phyloP scores from a whole-genome alignment of 2,113 vertebrate genomes.

The Dicentrarchus labrax region DNA sequence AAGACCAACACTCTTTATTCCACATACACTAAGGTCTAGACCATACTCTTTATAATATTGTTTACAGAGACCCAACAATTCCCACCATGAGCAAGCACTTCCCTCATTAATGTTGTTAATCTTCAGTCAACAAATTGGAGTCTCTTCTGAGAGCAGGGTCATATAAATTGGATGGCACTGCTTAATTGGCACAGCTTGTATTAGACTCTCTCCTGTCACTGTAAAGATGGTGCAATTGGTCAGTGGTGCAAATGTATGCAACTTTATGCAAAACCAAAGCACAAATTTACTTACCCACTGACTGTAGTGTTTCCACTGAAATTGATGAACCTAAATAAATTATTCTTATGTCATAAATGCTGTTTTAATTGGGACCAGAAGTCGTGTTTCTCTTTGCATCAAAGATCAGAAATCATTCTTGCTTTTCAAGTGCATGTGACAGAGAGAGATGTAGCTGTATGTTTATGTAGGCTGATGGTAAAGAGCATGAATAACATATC shows the following conservation, averaged over 20 bases:
- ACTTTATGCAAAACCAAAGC: not conserved
- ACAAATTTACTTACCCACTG: not conserved
- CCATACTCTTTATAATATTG: no score
- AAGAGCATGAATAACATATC: not conserved
- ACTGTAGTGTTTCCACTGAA: not conserved
- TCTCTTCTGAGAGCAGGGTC: not conserved
- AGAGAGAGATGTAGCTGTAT: not conserved
- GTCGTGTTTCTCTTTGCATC: not conserved
- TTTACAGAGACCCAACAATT: no score
- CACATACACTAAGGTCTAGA: not conserved
- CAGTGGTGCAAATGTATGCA: not conserved
- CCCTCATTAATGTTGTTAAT: not conserved
- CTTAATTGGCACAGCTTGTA: not conserved
- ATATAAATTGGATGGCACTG: not conserved
- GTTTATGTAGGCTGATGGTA: slow-evolving; percentile 20
- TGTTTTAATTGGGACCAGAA: not conserved
- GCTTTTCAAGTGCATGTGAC: not conserved
- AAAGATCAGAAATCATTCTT: not conserved
- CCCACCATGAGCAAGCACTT: no score
- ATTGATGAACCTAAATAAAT: not conserved
- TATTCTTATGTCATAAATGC: not conserved
- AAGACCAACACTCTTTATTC: slow-evolving; percentile 1
- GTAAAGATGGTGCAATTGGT: not conserved
- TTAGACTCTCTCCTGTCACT: not conserved
- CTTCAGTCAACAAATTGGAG: not conserved